Conservation (phyloP, 2,113 vertebrate species). For the Verasper variegatus region DNA sequence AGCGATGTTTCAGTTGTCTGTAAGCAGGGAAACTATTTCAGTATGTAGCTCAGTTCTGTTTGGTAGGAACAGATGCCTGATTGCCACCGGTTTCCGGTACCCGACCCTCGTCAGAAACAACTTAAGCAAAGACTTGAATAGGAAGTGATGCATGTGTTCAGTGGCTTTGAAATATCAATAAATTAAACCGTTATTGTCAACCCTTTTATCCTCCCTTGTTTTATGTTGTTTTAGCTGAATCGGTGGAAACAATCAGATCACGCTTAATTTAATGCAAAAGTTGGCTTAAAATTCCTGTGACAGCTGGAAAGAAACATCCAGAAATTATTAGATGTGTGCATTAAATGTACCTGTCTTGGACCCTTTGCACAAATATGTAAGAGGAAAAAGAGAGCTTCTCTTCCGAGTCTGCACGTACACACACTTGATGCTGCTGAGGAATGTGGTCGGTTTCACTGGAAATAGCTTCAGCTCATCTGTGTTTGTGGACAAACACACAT, state of each 20-base stretch:
- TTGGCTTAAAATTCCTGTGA: conserved; percentile 16
- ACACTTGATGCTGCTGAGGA: conserved; percentile 47
- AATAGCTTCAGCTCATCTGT: conserved; percentile 48
- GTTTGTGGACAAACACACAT: conserved; percentile 51
- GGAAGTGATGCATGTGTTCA: too few relatives aligned
- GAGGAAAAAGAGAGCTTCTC: conserved; percentile 23
- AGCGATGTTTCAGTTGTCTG: too few relatives aligned
- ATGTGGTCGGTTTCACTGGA: conserved; percentile 47
- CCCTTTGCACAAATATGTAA: conserved; percentile 18
- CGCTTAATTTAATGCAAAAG: conserved; percentile 28
- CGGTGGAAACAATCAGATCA: conserved; percentile 30
- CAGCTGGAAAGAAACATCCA: conserved; percentile 18
- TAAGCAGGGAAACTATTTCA: neutral
- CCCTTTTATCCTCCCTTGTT: too few relatives aligned
- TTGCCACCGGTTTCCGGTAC: too few relatives aligned
- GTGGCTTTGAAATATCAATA: neutral
- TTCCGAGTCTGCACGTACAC: conserved; percentile 10
- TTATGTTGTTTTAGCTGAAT: neutral
- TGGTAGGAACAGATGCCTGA: too few relatives aligned
- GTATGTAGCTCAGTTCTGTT: too few relatives aligned
- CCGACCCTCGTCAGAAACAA: too few relatives aligned
- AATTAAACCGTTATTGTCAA: neutral
- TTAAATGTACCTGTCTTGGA: conserved; percentile 22
- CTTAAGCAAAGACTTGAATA: too few relatives aligned
- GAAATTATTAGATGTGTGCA: conserved; percentile 4